Conservation (phyloP, 2,888 invertebrate species). For the Thecophora atra region DNA sequence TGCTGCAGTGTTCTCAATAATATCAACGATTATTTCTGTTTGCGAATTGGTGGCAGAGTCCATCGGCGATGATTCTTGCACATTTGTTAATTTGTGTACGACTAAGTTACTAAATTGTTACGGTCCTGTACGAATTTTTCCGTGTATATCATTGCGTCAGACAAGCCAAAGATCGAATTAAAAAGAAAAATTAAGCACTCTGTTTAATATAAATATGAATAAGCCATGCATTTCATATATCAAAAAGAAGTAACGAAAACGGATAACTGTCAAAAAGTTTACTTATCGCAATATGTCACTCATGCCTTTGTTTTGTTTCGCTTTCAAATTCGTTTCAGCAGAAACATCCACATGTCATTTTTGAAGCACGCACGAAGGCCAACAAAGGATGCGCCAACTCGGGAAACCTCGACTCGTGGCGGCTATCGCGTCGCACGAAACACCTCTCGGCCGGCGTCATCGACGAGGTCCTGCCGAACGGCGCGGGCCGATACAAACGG, state of each 20-base stretch:
- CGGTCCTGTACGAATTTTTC: background rate
- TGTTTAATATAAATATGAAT: no score
- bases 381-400: conserved; percentile 92
- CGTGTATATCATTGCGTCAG: background rate
- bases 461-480: conserved; percentile 63
- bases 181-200: no score
- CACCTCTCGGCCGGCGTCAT: conserved; percentile 66
- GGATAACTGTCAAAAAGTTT: conserved; percentile 3
- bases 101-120: no score
- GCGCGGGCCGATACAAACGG: conserved; percentile 69
- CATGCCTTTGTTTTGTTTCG: conserved; percentile 28
- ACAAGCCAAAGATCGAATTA: no score
- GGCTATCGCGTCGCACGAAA: conserved; percentile 74
- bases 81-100: no score
- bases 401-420: conserved; percentile 77
- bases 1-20: no score
- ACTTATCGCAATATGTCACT: background rate
- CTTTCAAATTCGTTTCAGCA: conserved; percentile 75
- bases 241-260: no score
- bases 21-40: no score
- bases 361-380: conserved; percentile 90
- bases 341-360: conserved; percentile 98
- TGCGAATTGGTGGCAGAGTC: no score
- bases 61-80: no score
- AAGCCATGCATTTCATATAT: no score